phyloP scores from a whole-genome alignment of 2,888 invertebrate species.

The Scaptomyza caliginosa region DNA sequence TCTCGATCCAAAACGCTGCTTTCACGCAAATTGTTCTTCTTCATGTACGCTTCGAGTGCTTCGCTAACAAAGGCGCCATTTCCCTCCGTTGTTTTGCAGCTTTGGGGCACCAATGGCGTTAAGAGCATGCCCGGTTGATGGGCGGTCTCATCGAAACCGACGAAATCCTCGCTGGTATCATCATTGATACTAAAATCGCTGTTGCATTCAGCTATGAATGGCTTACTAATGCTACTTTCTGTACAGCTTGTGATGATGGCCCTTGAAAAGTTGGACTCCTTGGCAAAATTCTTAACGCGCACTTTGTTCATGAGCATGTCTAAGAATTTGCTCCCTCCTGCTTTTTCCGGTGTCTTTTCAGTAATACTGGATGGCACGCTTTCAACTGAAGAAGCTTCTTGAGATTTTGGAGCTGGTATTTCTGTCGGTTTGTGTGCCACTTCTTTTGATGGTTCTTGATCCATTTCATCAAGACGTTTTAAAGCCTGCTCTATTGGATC shows the following conservation, averaged over 20 bases:
- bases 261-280: constrained; percentile 33
- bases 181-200: constrained; percentile 31
- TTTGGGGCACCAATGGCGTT: constrained; percentile 80
- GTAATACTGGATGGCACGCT: not conserved
- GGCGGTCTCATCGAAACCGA: constrained; percentile 82
- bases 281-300: constrained; percentile 60
- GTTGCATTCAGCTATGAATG: not conserved
- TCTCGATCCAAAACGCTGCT: constrained; percentile 39
- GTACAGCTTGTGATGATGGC: not conserved
- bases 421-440: no score
- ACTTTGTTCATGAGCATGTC: constrained; percentile 82
- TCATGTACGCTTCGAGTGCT: constrained; percentile 85
- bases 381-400: not conserved
- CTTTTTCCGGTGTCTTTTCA: constrained; percentile 20
- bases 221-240: not conserved
- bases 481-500: not conserved
- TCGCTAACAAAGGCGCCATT: constrained; percentile 85
- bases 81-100: constrained; percentile 54
- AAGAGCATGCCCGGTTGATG: constrained; percentile 82
- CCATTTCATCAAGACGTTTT: not conserved
- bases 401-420: not conserved
- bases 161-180: constrained; percentile 72
- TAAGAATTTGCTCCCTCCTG: constrained; percentile 72
- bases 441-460: not conserved
- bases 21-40: constrained; percentile 74